A percentile compares a stretch with the other conserved stretches of the same genome.
phyloP scores from a whole-genome alignment of 1,140 invertebrate genomes.

The Trissolcus basalis region DNA sequence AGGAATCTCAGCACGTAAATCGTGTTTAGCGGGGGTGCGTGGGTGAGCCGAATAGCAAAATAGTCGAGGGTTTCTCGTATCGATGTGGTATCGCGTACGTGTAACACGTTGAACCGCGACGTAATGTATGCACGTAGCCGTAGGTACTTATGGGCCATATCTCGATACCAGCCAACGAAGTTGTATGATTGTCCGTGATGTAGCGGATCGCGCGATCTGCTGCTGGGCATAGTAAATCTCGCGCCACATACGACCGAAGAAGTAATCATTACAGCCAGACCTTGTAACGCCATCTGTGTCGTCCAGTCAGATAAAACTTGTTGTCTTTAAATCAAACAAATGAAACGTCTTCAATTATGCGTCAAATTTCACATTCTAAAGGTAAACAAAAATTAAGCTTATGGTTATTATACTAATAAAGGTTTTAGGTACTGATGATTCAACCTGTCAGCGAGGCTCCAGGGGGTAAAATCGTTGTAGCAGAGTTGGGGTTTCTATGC shows the following conservation, averaged over 20 bases:
- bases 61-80: conserved; percentile 35
- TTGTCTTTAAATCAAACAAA: not conserved
- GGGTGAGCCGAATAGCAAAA: conserved; percentile 50
- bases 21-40: conserved; percentile 39
- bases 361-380: no score
- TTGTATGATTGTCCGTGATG: conserved; percentile 57
- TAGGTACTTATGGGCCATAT: conserved; percentile 49
- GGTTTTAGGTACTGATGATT: conserved; percentile 9
- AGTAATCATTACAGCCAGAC: conserved; percentile 63
- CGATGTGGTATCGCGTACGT: conserved; percentile 48
- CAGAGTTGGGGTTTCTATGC: conserved; percentile 77
- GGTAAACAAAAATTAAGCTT: no score
- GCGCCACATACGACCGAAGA: conserved; percentile 52
- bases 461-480: conserved; percentile 68
- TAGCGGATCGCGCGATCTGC: conserved; percentile 47
- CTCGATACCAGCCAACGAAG: conserved; percentile 50
- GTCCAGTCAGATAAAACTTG: conserved; percentile 25
- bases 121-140: conserved; percentile 57
- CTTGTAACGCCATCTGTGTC: conserved; percentile 61
- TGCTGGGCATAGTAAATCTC: conserved; percentile 64
- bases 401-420: no score
- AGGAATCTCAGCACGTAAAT: conserved; percentile 46
- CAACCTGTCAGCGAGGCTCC: not conserved
- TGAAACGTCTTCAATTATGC: no score
- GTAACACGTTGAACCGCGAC: conserved; percentile 41